These are phyloP conservation scores for Catocala sponsa DNA, from an alignment of 2,888 invertebrate species.

Conservation along the genomic window DNA sequence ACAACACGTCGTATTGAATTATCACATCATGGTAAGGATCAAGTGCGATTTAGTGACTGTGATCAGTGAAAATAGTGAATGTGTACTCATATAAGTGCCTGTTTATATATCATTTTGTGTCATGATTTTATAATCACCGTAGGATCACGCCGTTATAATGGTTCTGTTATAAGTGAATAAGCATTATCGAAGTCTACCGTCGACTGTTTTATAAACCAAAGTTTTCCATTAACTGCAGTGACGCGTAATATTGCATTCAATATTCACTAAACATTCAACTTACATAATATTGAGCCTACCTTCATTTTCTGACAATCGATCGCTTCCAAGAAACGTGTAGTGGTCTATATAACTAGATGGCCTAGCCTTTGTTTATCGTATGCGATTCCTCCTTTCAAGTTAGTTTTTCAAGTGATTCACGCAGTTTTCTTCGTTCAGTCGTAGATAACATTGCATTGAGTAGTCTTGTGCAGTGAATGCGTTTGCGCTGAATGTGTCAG, in stretches of 20 bases:
- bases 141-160: constrained; percentile 12
- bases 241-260: constrained; percentile 28
- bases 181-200: constrained; percentile 18
- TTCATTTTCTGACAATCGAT: constrained; percentile 39
- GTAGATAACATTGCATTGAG: constrained; percentile 32
- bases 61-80: constrained; percentile 67
- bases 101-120: constrained; percentile 45
- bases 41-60: constrained; percentile 70
- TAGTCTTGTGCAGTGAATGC: constrained; percentile 50
- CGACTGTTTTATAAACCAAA: constrained; percentile 27
- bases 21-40: constrained; percentile 80
- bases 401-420: constrained; percentile 16
- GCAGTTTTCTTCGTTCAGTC: constrained; percentile 22
- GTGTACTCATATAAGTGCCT: constrained; percentile 63
- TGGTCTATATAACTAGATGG: constrained; percentile 14
- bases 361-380: constrained; percentile 26
- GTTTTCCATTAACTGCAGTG: constrained; percentile 25
- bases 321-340: constrained; percentile 26
- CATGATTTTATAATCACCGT: constrained; percentile 31
- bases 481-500: constrained; percentile 63
- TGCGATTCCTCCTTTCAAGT: too few relatives aligned
- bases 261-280: constrained; percentile 35
- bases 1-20: constrained; percentile 58
- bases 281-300: constrained; percentile 49
- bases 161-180: constrained; percentile 28